Evolutionary conservation across 2,797 vertebrate genomes (phyloP).

Genomic region (Pseudomugil gertrudae): DNA sequence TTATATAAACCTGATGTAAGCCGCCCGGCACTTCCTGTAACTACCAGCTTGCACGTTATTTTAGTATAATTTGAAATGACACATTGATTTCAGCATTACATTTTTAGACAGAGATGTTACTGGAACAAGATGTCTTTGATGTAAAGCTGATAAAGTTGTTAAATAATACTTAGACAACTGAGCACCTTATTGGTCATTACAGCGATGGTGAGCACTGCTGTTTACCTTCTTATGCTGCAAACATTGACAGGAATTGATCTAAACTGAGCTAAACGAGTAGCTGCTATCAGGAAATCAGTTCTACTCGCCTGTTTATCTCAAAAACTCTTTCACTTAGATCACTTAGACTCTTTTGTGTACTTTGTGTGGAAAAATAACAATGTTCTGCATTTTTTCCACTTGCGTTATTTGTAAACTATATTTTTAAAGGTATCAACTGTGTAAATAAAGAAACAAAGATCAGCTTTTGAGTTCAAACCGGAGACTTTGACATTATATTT

Average conservation of each 20-base stretch:
- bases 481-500: neutral
- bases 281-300: neutral
- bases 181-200: conserved; percentile 1
- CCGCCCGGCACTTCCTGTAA: conserved; percentile 31
- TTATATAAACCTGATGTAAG: conserved; percentile 42
- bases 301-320: neutral
- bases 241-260: neutral
- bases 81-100: neutral
- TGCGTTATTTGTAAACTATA: too few species aligned
- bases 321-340: neutral
- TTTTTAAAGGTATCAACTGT: neutral
- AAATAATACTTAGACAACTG: neutral
- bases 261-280: neutral
- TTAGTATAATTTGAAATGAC: conserved; percentile 4
- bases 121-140: neutral
- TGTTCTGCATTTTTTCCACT: too few species aligned
- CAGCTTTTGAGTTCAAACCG: neutral
- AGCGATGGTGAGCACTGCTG: neutral
- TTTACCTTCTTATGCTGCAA: conserved; percentile 4
- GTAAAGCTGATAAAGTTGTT: neutral
- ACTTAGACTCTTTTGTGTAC: too few species aligned
- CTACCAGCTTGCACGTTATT: neutral
- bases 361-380: too few species aligned
- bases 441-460: neutral
- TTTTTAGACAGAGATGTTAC: conserved; percentile 1